A percentile compares a stretch with the other conserved stretches of the same genome.
Conservation (phyloP, 2,888 invertebrate species). For the Dilophus febrilis region DNA sequence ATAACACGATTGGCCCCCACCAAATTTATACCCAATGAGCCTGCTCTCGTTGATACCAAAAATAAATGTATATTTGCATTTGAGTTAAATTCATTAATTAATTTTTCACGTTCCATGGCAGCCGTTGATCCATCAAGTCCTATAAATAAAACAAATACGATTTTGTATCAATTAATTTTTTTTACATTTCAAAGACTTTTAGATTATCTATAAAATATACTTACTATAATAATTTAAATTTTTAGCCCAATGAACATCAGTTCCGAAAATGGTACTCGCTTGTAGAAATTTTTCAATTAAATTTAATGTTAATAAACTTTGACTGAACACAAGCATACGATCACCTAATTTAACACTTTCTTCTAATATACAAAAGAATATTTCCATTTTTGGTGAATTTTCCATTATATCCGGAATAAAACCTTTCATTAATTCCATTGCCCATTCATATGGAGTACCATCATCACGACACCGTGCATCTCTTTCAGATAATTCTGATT, state of each 20-base stretch:
- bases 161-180: too few species aligned
- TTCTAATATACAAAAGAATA: constrained; percentile 80
- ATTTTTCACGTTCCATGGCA: constrained; percentile 82
- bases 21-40: constrained; percentile 91
- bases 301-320: constrained; percentile 87
- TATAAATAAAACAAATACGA: constrained; percentile 26
- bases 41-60: constrained; percentile 90
- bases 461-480: constrained; percentile 46
- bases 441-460: constrained; percentile 81
- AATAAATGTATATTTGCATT: constrained; percentile 78
- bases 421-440: constrained; percentile 61
- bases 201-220: too few species aligned
- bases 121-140: constrained; percentile 92
- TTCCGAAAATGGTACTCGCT: constrained; percentile 45
- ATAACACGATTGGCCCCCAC: constrained; percentile 95
- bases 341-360: constrained; percentile 79
- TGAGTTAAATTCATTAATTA: constrained; percentile 91
- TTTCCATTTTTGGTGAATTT: constrained; percentile 88
- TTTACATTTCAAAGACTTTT: too few species aligned
- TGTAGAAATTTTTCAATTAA: constrained; percentile 87
- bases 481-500: constrained; percentile 27
- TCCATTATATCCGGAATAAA: constrained; percentile 80
- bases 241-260: constrained; percentile 61
- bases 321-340: constrained; percentile 85
- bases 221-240: constrained; percentile 81